Evolutionary conservation across 2,113 vertebrate species (phyloP).

Genomic region (Phylloscopus trochiloides): DNA sequence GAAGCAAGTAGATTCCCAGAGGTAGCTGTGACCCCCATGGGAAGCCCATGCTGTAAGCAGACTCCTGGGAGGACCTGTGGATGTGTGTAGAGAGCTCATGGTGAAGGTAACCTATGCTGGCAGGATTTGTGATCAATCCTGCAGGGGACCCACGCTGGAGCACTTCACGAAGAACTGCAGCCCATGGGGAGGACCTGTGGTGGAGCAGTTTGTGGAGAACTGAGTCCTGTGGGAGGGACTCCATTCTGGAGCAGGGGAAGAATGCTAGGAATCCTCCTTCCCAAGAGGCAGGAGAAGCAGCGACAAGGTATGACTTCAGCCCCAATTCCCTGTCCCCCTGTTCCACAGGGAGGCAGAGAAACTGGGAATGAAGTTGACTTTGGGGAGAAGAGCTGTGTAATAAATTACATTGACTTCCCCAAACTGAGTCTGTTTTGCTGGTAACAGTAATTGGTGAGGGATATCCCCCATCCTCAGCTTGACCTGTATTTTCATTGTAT

Average conservation of each 20-base stretch:
- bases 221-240: not conserved
- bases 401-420: not conserved
- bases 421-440: not conserved
- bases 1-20: not conserved
- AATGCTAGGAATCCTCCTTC: not conserved
- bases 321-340: not conserved
- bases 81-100: rapidly evolving
- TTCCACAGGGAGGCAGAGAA: not conserved
- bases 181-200: rapidly evolving
- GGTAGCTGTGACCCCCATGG: not conserved
- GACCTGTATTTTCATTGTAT: not conserved
- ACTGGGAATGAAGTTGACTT: not conserved
- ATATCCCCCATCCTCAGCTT: not conserved
- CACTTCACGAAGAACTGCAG: not conserved
- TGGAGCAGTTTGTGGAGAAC: not conserved
- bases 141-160: rapidly evolving
- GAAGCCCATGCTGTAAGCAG: not conserved
- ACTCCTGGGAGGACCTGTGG: not conserved
- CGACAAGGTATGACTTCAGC: not conserved
- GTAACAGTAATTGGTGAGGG: not conserved
- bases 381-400: not conserved
- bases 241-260: not conserved
- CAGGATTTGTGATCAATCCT: not conserved
- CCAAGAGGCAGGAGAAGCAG: not conserved
- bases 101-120: not conserved